Conservation (phyloP, 2,113 vertebrate genomes). For the Elephas maximus region DNA sequence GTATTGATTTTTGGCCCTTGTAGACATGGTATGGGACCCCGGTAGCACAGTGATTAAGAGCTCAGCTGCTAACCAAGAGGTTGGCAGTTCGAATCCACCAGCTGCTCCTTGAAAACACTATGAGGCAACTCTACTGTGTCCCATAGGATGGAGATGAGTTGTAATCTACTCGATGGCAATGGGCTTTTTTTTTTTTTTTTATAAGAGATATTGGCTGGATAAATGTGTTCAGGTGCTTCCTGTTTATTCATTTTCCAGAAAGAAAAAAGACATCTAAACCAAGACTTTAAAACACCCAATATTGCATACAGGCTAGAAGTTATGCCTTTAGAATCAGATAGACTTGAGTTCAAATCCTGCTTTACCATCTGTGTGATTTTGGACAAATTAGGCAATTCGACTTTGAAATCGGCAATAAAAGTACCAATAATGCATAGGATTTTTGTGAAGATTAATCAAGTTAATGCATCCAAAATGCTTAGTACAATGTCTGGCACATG, state of each 20-base stretch:
- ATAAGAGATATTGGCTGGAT: neutral
- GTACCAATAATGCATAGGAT: neutral
- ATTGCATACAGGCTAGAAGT: neutral
- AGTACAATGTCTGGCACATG: neutral
- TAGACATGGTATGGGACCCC: no score
- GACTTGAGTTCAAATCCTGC: neutral
- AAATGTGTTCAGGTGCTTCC: neutral
- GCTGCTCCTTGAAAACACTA: no score
- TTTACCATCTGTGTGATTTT: neutral
- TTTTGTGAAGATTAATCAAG: conserved; percentile 31
- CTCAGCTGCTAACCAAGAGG: no score
- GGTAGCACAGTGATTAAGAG: no score
- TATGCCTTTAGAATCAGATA: neutral
- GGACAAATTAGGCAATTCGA: neutral
- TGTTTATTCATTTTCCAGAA: conserved; percentile 13
- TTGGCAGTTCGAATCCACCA: no score
- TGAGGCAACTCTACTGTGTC: no score
- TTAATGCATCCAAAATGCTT: neutral
- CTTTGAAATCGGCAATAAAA: conserved; percentile 38
- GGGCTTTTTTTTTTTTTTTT: no score
- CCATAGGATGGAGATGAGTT: no score
- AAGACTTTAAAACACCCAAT: conserved; percentile 5
- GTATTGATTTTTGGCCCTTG: conserved; percentile 18
- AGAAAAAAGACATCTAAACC: neutral
- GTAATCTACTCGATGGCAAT: no score